phyloP scores from a whole-genome alignment of 2,113 vertebrate species.

The Nestor notabilis region DNA sequence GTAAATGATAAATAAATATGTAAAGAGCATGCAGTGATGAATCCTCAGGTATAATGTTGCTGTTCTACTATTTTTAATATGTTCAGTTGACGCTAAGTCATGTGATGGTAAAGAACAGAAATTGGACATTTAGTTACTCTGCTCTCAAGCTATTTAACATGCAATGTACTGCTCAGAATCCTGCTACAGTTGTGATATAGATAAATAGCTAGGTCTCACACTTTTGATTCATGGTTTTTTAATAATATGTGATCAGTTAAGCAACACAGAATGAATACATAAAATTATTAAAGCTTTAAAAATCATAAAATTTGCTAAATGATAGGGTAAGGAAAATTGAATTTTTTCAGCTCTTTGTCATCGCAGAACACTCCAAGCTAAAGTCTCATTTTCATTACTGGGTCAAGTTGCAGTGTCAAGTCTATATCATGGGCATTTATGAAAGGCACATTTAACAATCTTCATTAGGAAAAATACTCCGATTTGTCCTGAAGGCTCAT shows the following conservation, averaged over 20 bases:
- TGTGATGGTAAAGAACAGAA: accelerated
- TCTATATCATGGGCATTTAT: not conserved
- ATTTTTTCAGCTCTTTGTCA: conserved; percentile 5
- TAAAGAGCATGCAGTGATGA: not conserved
- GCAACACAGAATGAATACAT: not conserved
- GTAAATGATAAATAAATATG: not conserved
- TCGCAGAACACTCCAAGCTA: not conserved
- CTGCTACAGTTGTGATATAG: not conserved
- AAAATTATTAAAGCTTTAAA: conserved; percentile 1
- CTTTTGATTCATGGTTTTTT: not conserved
- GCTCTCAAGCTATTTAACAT: not conserved
- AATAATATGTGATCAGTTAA: not conserved
- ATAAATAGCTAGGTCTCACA: not conserved
- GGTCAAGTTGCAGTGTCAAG: not conserved
- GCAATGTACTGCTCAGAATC: not conserved
- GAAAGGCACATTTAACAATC: not conserved
- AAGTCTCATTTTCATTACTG: not conserved
- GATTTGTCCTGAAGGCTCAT: not conserved
- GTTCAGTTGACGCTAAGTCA: not conserved
- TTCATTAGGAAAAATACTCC: not conserved
- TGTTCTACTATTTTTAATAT: not conserved
- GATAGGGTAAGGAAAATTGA: not conserved
- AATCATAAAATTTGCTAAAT: not conserved
- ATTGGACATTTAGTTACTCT: not conserved
- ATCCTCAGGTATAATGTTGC: not conserved